Evolutionary conservation across 2,113 vertebrate species (phyloP), one percentile per base, ranked within the genome.

Genomic region (Aphelocoma coerulescens): DNA sequence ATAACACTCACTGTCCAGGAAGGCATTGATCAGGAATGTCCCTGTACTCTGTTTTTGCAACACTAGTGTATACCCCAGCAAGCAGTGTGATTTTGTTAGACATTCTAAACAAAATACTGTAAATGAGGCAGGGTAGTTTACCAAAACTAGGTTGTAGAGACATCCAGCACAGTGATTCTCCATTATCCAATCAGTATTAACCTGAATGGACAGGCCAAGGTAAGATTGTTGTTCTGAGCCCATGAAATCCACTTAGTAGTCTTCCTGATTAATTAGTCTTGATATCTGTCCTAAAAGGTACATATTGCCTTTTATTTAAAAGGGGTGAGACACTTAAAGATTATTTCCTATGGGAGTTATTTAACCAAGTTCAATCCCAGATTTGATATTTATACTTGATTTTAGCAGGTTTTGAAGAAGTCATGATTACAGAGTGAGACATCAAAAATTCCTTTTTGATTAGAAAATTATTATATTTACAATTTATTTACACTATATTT

Each of bases 11-110:
- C 10, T 65, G 2, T 28, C 58, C 3, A n/a, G 11, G 26, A 75
- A 37, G 19, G 44, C 39, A 20, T 18, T 52, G 21, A 54, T 18
- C 30, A 67, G 21, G 51, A 91, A 27, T 5, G 8, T 32, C 48
- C 16, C 9, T 18, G 3, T 43, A 10, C 7, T 72, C 23, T 10
- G 15, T 51, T 54, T 88, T 65, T 88, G 21, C 30, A 83, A 33
- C 6, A 12, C 6, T 17, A 24, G 2, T 8, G 3, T 13, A 41
- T 27, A n/a, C 2, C 0, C 9, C 23, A 88, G 23, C 33, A 61
- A 61, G 3, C 6, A 84, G 19, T 35, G 86, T 7, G 9, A 39
- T 41, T 85, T 51, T 55, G 14, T 59, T 58, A 65, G 23, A 51
- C 9, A 78, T 67, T 67, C 54, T 35, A 26, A 73, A 33, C 6